Evolutionary conservation across 2,113 vertebrate species (phyloP).

Genomic region (Bothrops jararaca): DNA sequence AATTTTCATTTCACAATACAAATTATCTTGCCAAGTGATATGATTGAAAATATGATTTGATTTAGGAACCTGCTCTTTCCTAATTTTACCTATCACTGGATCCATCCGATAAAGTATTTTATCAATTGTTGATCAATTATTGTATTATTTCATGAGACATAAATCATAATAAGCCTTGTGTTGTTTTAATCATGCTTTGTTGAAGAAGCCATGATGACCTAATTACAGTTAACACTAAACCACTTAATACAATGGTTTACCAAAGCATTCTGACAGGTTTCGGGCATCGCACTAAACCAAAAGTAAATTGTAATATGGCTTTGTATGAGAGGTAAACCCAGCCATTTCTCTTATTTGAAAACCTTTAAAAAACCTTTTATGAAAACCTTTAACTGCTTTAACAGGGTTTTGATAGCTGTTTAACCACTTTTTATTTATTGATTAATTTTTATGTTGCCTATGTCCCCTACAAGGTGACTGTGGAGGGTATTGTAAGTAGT

Average conservation of each 20-base stretch:
- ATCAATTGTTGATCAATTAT: background rate
- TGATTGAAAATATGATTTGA: background rate
- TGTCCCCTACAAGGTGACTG: background rate
- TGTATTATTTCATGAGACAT: background rate
- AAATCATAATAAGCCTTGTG: background rate
- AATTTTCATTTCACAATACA: background rate
- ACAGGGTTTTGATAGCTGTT: background rate
- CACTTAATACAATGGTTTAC: background rate
- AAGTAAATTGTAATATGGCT: background rate
- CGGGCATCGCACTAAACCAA: background rate
- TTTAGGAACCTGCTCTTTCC: background rate
- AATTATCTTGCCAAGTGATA: background rate
- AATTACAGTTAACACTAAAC: background rate
- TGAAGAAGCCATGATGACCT: background rate
- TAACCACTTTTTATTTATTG: background rate
- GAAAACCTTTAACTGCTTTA: background rate
- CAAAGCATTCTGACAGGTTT: background rate
- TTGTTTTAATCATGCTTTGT: background rate
- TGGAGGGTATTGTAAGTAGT: background rate
- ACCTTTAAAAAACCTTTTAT: background rate
- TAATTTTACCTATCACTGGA: background rate
- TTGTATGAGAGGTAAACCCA: background rate
- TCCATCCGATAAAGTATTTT: background rate
- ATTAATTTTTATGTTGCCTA: background rate
- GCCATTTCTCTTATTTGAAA: background rate